phyloP scores from a whole-genome alignment of 2,113 vertebrate genomes.

The Microtus oregoni region DNA sequence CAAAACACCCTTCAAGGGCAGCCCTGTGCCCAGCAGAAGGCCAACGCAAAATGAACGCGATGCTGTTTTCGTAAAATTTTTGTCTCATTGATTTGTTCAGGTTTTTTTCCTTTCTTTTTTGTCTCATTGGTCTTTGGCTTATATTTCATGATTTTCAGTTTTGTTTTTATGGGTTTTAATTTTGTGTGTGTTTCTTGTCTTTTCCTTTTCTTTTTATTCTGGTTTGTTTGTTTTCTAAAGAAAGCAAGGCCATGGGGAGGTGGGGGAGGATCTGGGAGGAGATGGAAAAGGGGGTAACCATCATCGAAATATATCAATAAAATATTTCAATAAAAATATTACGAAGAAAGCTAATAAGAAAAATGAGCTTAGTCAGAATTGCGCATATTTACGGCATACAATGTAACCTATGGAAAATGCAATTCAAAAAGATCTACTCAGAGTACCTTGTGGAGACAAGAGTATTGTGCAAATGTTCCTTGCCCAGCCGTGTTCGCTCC shows the following conservation, averaged over 20 bases:
- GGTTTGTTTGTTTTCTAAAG: background rate
- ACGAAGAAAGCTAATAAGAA: background rate
- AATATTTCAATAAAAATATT: background rate
- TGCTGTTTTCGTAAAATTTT: background rate
- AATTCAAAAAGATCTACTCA: background rate
- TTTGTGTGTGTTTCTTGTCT: background rate
- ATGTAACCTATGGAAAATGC: too few species aligned
- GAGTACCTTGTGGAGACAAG: background rate
- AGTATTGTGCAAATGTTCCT: background rate
- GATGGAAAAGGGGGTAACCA: background rate
- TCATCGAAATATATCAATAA: background rate
- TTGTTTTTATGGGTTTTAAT: background rate
- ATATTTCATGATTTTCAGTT: background rate
- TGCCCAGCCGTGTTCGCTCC: background rate
- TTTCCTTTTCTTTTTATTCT: background rate
- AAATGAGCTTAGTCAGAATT: background rate
- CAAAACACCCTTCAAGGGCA: too few species aligned
- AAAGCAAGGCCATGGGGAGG: background rate
- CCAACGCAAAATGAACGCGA: background rate
- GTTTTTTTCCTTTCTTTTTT: background rate
- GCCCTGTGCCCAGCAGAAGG: too few species aligned
- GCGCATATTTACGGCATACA: background rate
- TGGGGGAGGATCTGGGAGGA: background rate
- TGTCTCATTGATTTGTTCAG: background rate
- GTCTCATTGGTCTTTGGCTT: background rate